These are phyloP conservation scores for Takifugu ocellatus DNA, from an alignment of 2,797 vertebrate genomes.

Conservation along the genomic window DNA sequence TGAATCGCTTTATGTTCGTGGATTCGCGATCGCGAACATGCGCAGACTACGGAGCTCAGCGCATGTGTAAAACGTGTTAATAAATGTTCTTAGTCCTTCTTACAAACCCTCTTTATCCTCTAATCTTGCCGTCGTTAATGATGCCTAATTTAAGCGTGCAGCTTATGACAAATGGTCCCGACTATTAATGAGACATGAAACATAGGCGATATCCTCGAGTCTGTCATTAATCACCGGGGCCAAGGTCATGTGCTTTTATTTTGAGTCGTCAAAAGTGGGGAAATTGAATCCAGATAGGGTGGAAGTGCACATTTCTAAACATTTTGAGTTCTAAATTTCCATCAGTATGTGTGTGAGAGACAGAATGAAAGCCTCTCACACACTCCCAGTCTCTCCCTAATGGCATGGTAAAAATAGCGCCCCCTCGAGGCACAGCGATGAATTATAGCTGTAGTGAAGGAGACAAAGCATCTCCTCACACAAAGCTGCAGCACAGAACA, in stretches of 20 bases:
- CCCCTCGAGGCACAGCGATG: slow-evolving; percentile 41
- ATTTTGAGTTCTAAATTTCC: not conserved
- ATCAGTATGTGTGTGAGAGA: not conserved
- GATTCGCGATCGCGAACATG: too few species aligned
- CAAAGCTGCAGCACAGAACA: slow-evolving; percentile 14
- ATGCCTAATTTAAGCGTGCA: slow-evolving; percentile 55
- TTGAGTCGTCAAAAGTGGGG: slow-evolving; percentile 22
- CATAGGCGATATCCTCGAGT: slow-evolving; percentile 38
- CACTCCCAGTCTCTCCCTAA: not conserved
- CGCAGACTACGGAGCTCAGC: not conserved
- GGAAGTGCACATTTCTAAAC: not conserved
- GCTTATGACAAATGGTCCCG: slow-evolving; percentile 62
- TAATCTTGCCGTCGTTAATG: slow-evolving; percentile 67
- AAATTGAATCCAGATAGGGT: not conserved
- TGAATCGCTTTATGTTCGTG: slow-evolving; percentile 30
- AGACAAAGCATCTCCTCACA: slow-evolving; percentile 36
- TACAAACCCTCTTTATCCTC: slow-evolving; percentile 40
- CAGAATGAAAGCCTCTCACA: not conserved
- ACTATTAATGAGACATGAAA: slow-evolving; percentile 66
- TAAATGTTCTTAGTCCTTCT: slow-evolving; percentile 23
- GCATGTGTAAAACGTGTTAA: slow-evolving; percentile 14
- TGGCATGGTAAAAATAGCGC: slow-evolving; percentile 35
- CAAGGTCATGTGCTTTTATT: slow-evolving; percentile 52
- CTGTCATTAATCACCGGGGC: slow-evolving; percentile 63
- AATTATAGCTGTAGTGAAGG: slow-evolving; percentile 36